phyloP scores from a whole-genome alignment of 2,113 vertebrate species.

The Notothenia coriiceps region DNA sequence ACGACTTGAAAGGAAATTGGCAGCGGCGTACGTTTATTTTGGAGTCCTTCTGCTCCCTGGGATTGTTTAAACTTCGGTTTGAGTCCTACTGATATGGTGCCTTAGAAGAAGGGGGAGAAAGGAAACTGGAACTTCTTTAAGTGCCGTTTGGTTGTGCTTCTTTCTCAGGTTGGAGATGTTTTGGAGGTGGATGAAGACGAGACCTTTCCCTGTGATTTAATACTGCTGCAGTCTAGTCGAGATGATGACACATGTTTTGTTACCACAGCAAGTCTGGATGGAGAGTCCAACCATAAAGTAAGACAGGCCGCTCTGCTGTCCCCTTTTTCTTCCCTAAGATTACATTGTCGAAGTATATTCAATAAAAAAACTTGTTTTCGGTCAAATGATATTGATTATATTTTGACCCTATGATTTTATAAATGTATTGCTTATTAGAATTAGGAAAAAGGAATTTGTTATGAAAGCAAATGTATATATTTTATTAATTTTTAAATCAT shows the following conservation, averaged over 20 bases:
- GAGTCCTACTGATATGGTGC: neutral
- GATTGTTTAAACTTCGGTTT: slow-evolving; percentile 13
- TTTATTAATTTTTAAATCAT: neutral
- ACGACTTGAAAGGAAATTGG: slow-evolving; percentile 14
- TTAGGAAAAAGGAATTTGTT: neutral
- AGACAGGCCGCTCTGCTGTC: neutral
- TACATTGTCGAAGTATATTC: neutral
- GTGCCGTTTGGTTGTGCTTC: slow-evolving; percentile 16
- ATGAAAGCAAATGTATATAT: neutral
- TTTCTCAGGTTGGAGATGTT: slow-evolving; percentile 92
- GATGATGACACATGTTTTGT: slow-evolving; percentile 92
- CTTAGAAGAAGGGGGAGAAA: neutral
- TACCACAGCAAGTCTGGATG: slow-evolving; percentile 97
- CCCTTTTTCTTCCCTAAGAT: neutral
- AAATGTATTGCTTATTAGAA: too few relatives aligned
- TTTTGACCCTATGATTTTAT: too few relatives aligned
- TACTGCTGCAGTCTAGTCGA: slow-evolving; percentile 91
- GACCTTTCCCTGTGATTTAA: slow-evolving; percentile 98
- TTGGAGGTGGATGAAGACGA: slow-evolving; percentile 93
- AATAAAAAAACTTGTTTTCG: neutral
- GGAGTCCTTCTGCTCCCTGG: neutral
- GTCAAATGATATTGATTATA: too few relatives aligned
- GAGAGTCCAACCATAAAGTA: slow-evolving; percentile 98
- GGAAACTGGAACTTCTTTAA: neutral
- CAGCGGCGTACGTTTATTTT: slow-evolving; percentile 6